phyloP scores from a whole-genome alignment of 2,888 invertebrate genomes.

The Hirtodrosophila trivittata region DNA sequence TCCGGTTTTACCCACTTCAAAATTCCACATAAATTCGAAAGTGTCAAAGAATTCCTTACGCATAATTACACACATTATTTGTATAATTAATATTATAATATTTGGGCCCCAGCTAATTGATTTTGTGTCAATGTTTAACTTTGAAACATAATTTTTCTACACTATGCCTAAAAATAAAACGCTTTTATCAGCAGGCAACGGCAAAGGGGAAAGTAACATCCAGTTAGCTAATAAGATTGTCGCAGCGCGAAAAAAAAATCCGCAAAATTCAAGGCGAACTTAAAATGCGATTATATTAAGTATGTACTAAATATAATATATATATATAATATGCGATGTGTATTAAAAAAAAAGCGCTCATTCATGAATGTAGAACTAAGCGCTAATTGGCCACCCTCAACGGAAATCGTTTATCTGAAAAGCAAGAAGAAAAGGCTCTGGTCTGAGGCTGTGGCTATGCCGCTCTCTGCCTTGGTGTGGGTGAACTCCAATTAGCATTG shows the following conservation, averaged over 20 bases:
- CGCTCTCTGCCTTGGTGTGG: constrained; percentile 46
- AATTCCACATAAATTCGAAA: too few species aligned
- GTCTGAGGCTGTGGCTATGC: constrained; percentile 26
- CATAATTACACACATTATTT: too few species aligned
- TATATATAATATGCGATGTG: constrained; percentile 27
- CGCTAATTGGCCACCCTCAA: constrained; percentile 62
- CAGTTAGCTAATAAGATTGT: constrained; percentile 43
- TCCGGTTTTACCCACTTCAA: too few species aligned
- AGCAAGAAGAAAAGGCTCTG: constrained; percentile 46
- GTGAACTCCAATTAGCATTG: constrained; percentile 77
- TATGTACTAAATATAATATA: constrained; percentile 16
- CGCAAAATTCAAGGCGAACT: constrained; percentile 60
- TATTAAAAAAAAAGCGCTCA: constrained; percentile 56
- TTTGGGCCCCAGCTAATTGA: too few species aligned
- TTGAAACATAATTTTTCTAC: constrained; percentile 11
- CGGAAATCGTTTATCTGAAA: constrained; percentile 71
- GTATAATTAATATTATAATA: too few species aligned
- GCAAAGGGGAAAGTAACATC: constrained; percentile 56
- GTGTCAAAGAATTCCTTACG: too few species aligned
- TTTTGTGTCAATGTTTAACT: constrained; percentile 27
- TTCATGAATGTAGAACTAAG: constrained; percentile 57
- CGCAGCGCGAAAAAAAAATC: constrained; percentile 34
- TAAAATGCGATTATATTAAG: constrained; percentile 39
- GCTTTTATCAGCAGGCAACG: constrained; percentile 33
- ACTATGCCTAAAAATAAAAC: constrained; percentile 41